These are phyloP conservation scores for Sylvia atricapilla DNA, from an alignment of 2,113 vertebrate genomes.

Conservation along the genomic window DNA sequence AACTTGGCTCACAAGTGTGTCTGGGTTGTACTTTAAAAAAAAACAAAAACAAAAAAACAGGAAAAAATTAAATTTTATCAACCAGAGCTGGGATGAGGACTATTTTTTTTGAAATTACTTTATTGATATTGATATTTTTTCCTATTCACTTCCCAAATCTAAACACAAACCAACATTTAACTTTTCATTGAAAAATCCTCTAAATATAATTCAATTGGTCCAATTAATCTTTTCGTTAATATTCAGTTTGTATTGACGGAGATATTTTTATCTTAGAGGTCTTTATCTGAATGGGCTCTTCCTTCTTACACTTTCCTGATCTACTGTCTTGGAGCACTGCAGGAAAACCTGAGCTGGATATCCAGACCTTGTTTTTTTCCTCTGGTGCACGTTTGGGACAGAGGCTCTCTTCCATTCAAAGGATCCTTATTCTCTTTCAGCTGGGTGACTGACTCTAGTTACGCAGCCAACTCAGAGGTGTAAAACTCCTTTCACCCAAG, in stretches of 20 bases:
- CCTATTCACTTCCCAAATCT: background rate
- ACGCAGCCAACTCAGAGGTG: background rate
- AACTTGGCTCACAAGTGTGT: background rate
- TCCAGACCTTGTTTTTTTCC: background rate
- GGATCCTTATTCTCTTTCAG: background rate
- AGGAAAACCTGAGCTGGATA: background rate
- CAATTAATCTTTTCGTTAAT: background rate
- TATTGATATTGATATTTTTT: background rate
- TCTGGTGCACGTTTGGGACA: background rate
- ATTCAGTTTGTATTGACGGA: background rate
- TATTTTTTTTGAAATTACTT: background rate
- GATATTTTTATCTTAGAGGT: background rate
- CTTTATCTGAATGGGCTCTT: background rate
- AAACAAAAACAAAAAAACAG: background rate
- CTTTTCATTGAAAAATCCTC: background rate
- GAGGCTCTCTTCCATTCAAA: background rate
- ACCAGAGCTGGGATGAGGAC: background rate
- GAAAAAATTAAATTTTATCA: background rate
- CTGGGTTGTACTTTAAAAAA: background rate
- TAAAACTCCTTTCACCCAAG: rapidly evolving
- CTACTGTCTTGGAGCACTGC: background rate
- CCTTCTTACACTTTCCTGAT: background rate
- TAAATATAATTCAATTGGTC: background rate
- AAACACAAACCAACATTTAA: background rate
- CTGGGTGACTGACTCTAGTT: background rate